A percentile compares a stretch with the other conserved stretches of the same genome.
These are phyloP conservation scores for Phylloscopus trochiloides DNA, from an alignment of 2,113 vertebrate genomes.

Conservation along the genomic window DNA sequence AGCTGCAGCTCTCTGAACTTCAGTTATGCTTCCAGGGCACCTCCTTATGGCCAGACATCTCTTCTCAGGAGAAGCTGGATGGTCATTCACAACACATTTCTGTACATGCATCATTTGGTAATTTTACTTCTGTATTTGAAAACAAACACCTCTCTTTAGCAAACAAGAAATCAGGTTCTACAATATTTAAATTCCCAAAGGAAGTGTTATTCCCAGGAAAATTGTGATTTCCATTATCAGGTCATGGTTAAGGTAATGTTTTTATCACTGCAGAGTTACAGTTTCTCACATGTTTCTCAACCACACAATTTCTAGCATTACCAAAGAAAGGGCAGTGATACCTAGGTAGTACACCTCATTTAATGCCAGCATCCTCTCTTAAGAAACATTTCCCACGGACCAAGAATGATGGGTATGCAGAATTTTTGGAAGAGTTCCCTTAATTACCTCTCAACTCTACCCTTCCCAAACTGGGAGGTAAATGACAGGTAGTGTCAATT, in stretches of 20 bases:
- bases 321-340: conserved; percentile 8
- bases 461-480: neutral
- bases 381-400: neutral
- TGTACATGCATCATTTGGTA: fast-evolving
- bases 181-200: neutral
- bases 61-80: neutral
- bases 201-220: neutral
- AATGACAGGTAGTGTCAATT: neutral
- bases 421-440: neutral
- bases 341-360: neutral
- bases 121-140: neutral
- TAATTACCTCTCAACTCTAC: neutral
- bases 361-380: neutral
- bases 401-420: neutral
- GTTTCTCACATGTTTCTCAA: conserved; percentile 34
- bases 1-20: neutral
- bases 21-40: neutral
- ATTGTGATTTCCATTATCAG: neutral
- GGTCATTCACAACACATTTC: neutral
- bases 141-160: neutral
- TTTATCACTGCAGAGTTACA: neutral
- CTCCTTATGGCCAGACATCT: neutral
- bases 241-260: neutral
- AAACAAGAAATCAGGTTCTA: neutral
- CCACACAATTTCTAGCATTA: neutral